phyloP scores from a whole-genome alignment of 2,888 invertebrate genomes.

The Lacanobia wlatinum region DNA sequence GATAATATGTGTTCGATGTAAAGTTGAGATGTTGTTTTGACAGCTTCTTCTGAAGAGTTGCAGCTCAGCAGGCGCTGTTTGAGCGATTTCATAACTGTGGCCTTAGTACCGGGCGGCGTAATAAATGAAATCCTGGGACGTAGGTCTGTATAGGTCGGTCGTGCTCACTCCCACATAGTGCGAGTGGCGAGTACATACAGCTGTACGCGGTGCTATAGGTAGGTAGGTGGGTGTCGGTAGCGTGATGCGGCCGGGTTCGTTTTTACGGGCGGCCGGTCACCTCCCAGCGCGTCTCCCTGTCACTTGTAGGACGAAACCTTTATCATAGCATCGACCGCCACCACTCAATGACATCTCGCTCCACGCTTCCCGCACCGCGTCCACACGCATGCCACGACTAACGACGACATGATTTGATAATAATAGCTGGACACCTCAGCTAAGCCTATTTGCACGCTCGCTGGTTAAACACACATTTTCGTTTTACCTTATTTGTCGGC shows the following conservation, averaged over 20 bases:
- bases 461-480: constrained; percentile 29
- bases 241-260: constrained; percentile 64
- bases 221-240: constrained; percentile 51
- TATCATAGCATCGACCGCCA: constrained; percentile 65
- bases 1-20: background rate
- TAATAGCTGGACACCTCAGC: constrained; percentile 37
- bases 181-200: constrained; percentile 37
- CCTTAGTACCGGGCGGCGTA: constrained; percentile 14
- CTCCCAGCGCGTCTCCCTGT: constrained; percentile 65
- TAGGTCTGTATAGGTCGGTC: constrained; percentile 40
- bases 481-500: constrained; percentile 41
- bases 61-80: background rate
- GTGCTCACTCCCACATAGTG: constrained; percentile 54
- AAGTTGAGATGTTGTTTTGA: constrained; percentile 5
- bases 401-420: constrained; percentile 11
- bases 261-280: constrained; percentile 68
- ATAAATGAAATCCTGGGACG: constrained; percentile 49
- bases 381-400: constrained; percentile 22
- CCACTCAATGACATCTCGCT: constrained; percentile 58
- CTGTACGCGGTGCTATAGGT: constrained; percentile 22
- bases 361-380: constrained; percentile 18
- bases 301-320: constrained; percentile 66
- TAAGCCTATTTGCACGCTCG: constrained; percentile 47
- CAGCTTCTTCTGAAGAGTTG: background rate
- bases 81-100: constrained; percentile 25